Percentiles rank a stretch among this genome's conserved stretches.
These are phyloP conservation scores for Malthinus seriepunctatus DNA, from an alignment of 2,888 invertebrate species.

Conservation along the genomic window DNA sequence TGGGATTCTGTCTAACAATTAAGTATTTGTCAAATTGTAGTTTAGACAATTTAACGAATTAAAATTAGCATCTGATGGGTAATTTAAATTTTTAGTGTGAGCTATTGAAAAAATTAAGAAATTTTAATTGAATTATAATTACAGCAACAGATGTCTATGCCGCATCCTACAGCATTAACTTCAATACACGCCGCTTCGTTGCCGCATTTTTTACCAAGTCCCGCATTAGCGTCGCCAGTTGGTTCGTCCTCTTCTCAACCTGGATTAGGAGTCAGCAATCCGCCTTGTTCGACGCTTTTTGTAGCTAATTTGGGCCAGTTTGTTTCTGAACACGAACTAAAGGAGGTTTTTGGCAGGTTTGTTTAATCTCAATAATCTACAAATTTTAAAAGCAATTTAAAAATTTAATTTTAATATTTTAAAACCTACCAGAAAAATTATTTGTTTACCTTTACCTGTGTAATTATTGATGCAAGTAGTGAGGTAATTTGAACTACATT, in stretches of 20 bases:
- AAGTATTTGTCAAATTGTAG: no score
- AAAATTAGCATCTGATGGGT: neutral
- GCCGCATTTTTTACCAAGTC: conserved; percentile 90
- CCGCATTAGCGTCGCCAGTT: conserved; percentile 89
- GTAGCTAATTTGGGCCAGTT: conserved; percentile 98
- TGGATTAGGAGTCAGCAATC: conserved; percentile 73
- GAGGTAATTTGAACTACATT: no score
- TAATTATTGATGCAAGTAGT: no score
- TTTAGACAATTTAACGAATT: no score
- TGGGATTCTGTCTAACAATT: conserved; percentile 39
- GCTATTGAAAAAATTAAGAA: no score
- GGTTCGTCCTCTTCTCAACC: conserved; percentile 75
- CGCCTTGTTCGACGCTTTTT: conserved; percentile 96
- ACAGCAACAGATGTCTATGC: conserved; percentile 39
- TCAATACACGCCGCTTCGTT: conserved; percentile 73
- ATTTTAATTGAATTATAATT: conserved; percentile 16
- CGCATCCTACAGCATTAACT: conserved; percentile 67
- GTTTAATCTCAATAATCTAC: conserved; percentile 10
- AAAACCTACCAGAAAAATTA: no score
- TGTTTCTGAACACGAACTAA: conserved; percentile 97
- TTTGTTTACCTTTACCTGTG: no score
- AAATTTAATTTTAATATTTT: no score
- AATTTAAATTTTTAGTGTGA: neutral
- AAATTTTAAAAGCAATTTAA: conserved; percentile 10
- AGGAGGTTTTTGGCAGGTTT: conserved; percentile 97